Evolutionary conservation across 2,113 vertebrate species (phyloP).

Genomic region (Cranoglanis bouderius): DNA sequence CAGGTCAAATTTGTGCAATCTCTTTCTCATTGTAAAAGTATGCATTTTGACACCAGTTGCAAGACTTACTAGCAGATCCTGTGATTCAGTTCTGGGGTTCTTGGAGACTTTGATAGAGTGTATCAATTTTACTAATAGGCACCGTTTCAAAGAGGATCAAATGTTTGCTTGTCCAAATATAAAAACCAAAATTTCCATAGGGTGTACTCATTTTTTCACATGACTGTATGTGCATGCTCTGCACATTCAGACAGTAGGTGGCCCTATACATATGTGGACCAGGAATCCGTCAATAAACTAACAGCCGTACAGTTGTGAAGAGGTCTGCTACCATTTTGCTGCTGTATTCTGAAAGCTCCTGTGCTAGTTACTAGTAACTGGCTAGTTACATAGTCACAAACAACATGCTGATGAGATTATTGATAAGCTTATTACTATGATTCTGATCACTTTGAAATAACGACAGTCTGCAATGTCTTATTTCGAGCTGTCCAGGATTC

Average conservation of each 20-base stretch:
- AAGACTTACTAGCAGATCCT: too few relatives aligned
- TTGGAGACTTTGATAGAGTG: too few relatives aligned
- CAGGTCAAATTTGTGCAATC: too few relatives aligned
- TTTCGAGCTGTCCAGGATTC: background rate
- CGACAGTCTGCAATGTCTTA: background rate
- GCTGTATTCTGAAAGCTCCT: background rate
- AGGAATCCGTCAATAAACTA: background rate
- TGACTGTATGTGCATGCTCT: background rate
- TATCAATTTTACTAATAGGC: constrained; percentile 81
- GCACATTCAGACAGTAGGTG: background rate
- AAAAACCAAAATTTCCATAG: too few relatives aligned
- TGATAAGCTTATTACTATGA: background rate
- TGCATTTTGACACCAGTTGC: too few relatives aligned
- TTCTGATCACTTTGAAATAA: background rate
- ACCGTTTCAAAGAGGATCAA: background rate
- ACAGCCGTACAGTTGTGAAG: background rate
- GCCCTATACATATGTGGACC: background rate
- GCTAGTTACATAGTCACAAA: background rate
- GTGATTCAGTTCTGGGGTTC: too few relatives aligned
- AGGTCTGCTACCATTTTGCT: background rate
- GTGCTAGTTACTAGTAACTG: background rate
- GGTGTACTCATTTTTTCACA: too few relatives aligned
- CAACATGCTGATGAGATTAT: background rate
- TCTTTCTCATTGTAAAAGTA: too few relatives aligned
- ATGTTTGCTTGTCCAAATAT: background rate